Base-by-base conservation (phyloP, 2,113 vertebrate species). In the Strix uralensis region DNA sequence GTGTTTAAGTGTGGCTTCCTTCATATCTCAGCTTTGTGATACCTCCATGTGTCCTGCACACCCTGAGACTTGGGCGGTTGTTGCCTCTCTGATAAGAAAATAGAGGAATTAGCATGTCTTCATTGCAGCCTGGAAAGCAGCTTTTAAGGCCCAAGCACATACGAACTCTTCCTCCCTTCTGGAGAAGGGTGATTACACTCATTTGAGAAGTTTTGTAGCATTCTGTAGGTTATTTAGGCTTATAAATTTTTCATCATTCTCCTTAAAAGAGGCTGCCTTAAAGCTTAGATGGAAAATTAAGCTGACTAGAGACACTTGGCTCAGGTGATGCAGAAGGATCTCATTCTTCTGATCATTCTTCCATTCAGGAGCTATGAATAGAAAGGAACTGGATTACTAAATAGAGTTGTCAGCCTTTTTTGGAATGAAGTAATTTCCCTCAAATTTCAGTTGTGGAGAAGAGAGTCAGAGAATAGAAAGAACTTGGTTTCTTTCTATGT, bases 21-120 rank as follows among this genome's bases (percentile, higher is more conserved):
- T 5, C 19, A 30, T 29, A n/a, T 51, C 40, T 89, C 32, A 51
- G 42, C 25, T 88, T 40, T 71, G 23, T 38, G 18, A 57, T 74
- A 57, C 23, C 12, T 73, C 9, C 34, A 8, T 1, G 2, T 67
- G 47, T 49, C 3, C 0, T 15, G 13, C 27, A 21, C 27, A 27
- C 13, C 5, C 34, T 9, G 3, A 36, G 59, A 27, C 57, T 38
- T 75, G 55, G 58, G 47, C 59, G 66, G 42, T 21, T 54, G 59
- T 49, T 59, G 32, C 7, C 1, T 15, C 63, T 72, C 44, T 42
- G 40, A 27, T 84, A 29, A 62, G 13, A 9, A 55, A 61, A 30
- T 5, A 9, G 25, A 78, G 46, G 23, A 65, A 32, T 15, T 40
- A 30, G 3, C 34, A 5, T 12, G 9, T 69, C 69, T 42, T 65